Evolutionary conservation across 2,797 vertebrate genomes (phyloP).

Genomic region (Lithobates pipiens): DNA sequence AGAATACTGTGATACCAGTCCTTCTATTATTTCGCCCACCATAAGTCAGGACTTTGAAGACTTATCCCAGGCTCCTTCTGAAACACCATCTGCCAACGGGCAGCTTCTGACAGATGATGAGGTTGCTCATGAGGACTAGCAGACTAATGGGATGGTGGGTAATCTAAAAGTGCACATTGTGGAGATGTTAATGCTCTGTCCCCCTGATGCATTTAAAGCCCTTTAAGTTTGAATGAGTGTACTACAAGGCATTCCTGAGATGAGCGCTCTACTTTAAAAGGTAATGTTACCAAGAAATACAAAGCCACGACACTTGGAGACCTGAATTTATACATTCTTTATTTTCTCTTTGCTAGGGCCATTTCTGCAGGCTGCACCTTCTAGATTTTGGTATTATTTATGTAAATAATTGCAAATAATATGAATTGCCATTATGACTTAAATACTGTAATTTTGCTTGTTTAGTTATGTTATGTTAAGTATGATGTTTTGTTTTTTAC

Average conservation of each 20-base stretch:
- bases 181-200: not conserved
- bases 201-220: not conserved
- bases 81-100: constrained; percentile 81
- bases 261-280: not conserved
- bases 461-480: no score
- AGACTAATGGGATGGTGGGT: not conserved
- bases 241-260: not conserved
- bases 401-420: not conserved
- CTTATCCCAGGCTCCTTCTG: constrained; percentile 81
- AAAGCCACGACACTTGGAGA: not conserved
- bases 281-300: not conserved
- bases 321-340: not conserved
- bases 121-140: constrained; percentile 55
- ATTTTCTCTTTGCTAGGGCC: not conserved
- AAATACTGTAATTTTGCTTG: no score
- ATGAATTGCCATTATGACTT: not conserved
- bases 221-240: not conserved
- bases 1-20: constrained; percentile 93
- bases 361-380: not conserved
- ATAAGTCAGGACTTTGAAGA: constrained; percentile 92
- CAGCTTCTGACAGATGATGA: constrained; percentile 75
- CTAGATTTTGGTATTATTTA: not conserved
- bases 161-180: not conserved
- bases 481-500: no score
- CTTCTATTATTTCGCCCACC: constrained; percentile 88